These are phyloP conservation scores for Leptinotarsa tumamoca DNA, from an alignment of 2,888 invertebrate species.

Conservation along the genomic window DNA sequence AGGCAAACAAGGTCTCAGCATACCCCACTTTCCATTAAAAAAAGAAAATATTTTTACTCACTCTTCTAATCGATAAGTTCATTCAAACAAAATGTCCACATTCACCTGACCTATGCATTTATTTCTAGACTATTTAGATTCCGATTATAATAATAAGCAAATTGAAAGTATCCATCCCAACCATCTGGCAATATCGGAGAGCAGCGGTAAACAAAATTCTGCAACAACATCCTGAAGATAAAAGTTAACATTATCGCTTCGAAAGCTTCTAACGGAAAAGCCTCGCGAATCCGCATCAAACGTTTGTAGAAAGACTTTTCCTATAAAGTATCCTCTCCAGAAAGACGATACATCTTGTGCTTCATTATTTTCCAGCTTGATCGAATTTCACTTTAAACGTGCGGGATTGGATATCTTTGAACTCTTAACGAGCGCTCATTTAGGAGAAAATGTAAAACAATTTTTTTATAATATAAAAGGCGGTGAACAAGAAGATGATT, in stretches of 20 bases:
- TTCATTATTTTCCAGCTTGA: not conserved
- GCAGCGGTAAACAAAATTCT: not conserved
- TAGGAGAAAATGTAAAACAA: not conserved
- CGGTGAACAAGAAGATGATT: too few species aligned
- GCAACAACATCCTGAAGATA: not conserved
- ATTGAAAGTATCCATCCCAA: not conserved
- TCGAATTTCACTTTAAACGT: constrained; percentile 12
- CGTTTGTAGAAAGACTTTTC: not conserved
- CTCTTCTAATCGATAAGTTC: not conserved
- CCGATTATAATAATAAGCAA: not conserved
- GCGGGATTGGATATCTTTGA: constrained; percentile 2
- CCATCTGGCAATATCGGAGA: not conserved
- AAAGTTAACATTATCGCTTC: not conserved
- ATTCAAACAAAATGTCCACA: not conserved
- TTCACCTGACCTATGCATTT: not conserved
- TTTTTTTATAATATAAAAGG: not conserved
- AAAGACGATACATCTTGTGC: constrained; percentile 11
- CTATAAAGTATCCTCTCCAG: not conserved
- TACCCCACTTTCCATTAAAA: too few species aligned
- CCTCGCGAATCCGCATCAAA: not conserved
- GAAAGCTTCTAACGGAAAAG: constrained; percentile 3
- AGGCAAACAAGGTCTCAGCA: too few species aligned
- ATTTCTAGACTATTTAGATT: not conserved
- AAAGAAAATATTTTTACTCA: not conserved
- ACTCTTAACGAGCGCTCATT: not conserved